Base-by-base conservation (phyloP, 2,113 vertebrate species). In the Sphaerodactylus townsendi region DNA sequence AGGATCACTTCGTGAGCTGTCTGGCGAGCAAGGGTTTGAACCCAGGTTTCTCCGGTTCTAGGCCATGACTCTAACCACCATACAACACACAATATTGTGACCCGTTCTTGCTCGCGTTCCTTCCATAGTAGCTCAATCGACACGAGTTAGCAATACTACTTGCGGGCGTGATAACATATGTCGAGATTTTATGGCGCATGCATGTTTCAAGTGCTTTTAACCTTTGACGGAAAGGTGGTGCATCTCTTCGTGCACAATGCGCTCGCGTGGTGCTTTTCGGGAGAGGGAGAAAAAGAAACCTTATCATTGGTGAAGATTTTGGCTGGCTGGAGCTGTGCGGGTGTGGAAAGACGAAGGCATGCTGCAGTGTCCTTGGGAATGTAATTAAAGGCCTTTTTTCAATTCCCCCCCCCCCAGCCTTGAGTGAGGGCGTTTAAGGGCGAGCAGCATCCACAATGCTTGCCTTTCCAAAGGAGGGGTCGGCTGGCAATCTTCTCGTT, bases 321-420 rank as follows among this genome's bases (percentile, higher is more conserved):
- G 11, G 33, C 50, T 10, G 21, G 44, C 65, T 37, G 46, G 13
- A 37, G 79, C 23, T 70, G 66, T 33, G 65, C 33, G 5, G 21
- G 17, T 37, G 39, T 39, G 4, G 46, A 28, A 56, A 39, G 21
- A 37, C 11, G 8, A 23, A 48, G 2, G 15, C 46, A 33, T 74
- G 28, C 44, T 15, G 66, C 79, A 81, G 66, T 81, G 79, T 81
- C 79, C 46, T 70, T 39, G 46, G 66, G 33, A 62, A 25, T 81
- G 65, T 70, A 81, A 81, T 81, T 81, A 81, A 69, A 81, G 65
- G 39, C 17, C n/a, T 41, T 59, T 69, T 75, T 53, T 44, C 50
- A 30, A 68, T 7, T 41, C 33, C 59, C 41, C 33, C 59, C 44
- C 15, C n/a, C 44, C 28, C 70, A 37, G 21, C 4, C 11, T 10